Conservation (phyloP, 2,888 invertebrate species). For the Metacarcinus magister region DNA sequence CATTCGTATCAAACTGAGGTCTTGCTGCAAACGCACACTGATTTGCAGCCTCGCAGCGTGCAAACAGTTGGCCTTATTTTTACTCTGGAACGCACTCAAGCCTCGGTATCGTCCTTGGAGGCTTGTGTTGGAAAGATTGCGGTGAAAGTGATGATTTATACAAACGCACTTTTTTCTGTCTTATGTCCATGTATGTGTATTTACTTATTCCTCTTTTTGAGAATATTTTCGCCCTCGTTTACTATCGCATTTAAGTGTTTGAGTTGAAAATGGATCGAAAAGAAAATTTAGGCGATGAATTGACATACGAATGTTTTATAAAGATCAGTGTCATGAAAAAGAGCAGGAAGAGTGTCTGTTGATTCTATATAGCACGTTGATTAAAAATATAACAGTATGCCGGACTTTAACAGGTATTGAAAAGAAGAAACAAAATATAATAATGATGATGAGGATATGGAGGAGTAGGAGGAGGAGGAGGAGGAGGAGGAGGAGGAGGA, state of each 20-base stretch:
- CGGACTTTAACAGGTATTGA: neutral
- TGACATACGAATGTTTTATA: neutral
- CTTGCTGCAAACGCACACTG: neutral
- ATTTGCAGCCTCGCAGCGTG: neutral
- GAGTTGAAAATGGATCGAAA: neutral
- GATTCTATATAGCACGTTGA: neutral
- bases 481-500: neutral
- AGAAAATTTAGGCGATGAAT: neutral
- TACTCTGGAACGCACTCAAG: constrained; percentile 9
- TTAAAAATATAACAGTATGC: neutral
- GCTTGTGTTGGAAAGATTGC: neutral
- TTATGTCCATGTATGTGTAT: no score
- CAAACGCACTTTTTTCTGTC: neutral
- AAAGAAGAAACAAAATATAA: neutral
- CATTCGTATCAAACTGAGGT: no score
- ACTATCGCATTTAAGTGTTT: neutral
- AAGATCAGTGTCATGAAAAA: neutral
- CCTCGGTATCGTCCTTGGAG: neutral
- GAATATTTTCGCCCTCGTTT: neutral
- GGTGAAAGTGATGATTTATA: neutral
- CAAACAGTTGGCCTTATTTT: neutral
- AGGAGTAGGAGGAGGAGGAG: no score
- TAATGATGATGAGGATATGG: neutral
- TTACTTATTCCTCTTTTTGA: constrained; percentile 9
- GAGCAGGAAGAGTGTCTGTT: neutral